Evolutionary conservation across 2,113 vertebrate species (phyloP), one percentile per base, ranked within the genome.

Genomic region (Coracopsis vasa): DNA sequence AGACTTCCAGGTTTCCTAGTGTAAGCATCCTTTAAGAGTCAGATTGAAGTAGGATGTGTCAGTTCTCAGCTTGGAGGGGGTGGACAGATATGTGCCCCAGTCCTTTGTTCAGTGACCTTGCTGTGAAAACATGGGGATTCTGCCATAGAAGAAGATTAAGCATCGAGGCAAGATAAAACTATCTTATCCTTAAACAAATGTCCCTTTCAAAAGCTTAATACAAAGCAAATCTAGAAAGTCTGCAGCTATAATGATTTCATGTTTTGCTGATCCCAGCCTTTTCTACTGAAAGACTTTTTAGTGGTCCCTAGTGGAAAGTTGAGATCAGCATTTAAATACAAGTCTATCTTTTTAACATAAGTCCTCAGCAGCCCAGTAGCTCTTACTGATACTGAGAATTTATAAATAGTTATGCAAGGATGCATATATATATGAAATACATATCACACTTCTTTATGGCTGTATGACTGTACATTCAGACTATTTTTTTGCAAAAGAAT

Each of bases 241-340:
- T 98, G 95, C 95, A 96, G 96, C 94, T 95, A 95, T 98, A 98
- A 98, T 96, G 97, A 98, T 97, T 98, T 98, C 95, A 97, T 97
- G 97, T 98, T 98, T 98, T 98, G 98, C 98, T 98, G 98, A 98
- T 98, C 97, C 93, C 83, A 90, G 96, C 69, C 92, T 98, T 98
- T 98, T 97, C 94, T 94, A 90, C 92, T 97, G 97, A 98, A 98
- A 98, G 95, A 97, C 97, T 98, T 98, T 98, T 98, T 98, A 98
- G 97, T 98, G 96, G 96, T 98, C 98, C 97, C 98, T 92, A 79
- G 97, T 97, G 98, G 86, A 96, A 98, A 97, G 97, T 94, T 98
- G 98, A 98, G 97, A 98, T 98, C 97, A 98, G 98, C 98, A 98
- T 98, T 98, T 97, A 98, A 98, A 98, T 98, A 95, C 61, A 74